phyloP scores from a whole-genome alignment of 2,888 invertebrate genomes.

The Eucriotettix oculatus region DNA sequence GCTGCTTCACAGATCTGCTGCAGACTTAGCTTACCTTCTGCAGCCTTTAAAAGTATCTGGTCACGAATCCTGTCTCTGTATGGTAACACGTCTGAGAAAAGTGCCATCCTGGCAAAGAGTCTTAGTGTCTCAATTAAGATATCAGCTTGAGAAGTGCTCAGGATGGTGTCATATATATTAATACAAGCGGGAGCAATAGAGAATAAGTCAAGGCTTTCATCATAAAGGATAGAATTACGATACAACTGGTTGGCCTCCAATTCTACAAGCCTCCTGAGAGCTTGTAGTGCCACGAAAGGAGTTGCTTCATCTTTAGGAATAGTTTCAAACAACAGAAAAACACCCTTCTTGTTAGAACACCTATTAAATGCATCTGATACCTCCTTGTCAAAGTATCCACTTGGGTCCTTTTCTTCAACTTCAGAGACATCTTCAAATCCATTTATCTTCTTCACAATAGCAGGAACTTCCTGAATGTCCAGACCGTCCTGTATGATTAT shows the following conservation, averaged over 20 bases:
- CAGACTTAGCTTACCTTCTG: constrained; percentile 39
- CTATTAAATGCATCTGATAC: constrained; percentile 20
- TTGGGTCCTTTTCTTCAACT: constrained; percentile 13
- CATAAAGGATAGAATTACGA: constrained; percentile 15
- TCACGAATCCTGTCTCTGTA: constrained; percentile 36
- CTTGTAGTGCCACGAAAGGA: constrained; percentile 26
- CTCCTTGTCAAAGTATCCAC: constrained; percentile 12
- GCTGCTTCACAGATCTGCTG: constrained; percentile 41
- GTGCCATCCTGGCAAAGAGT: constrained; percentile 22
- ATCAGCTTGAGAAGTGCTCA: constrained; percentile 23
- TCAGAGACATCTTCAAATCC: neutral
- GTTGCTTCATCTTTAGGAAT: constrained; percentile 30
- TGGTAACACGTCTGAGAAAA: constrained; percentile 18
- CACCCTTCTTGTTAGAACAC: constrained; percentile 21
- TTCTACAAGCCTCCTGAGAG: constrained; percentile 28
- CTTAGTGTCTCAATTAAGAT: constrained; percentile 27
- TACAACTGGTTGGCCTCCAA: constrained; percentile 25
- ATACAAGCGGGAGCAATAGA: constrained; percentile 27
- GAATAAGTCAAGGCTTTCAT: constrained; percentile 23
- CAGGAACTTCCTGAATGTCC: constrained; percentile 49
- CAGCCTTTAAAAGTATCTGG: constrained; percentile 41
- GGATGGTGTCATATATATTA: constrained; percentile 30
- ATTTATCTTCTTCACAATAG: constrained; percentile 32
- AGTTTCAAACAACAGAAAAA: constrained; percentile 26
- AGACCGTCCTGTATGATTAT: constrained; percentile 48